Conservation (phyloP, 2,797 vertebrate genomes). For the Coracias cyanogaster region DNA sequence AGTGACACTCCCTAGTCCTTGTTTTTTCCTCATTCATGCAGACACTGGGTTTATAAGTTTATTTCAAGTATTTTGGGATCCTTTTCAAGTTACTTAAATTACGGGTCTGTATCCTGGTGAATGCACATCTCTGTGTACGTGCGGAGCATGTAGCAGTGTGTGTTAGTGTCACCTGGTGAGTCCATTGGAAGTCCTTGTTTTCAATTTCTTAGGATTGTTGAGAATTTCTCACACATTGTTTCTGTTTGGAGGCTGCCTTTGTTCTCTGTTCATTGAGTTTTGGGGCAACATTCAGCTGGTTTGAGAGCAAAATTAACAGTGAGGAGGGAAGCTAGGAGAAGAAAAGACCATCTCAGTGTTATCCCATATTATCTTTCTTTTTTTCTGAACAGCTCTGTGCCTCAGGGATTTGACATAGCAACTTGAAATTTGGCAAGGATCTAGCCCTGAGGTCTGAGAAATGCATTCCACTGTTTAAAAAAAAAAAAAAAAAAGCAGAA, state of each 20-base stretch:
- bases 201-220: background rate
- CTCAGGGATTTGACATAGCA: background rate
- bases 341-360: background rate
- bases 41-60: background rate
- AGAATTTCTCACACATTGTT: background rate
- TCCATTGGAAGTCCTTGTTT: background rate
- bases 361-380: background rate
- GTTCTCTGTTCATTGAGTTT: background rate
- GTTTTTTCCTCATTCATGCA: background rate
- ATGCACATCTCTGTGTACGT: background rate
- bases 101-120: background rate
- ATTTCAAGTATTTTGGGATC: background rate
- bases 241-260: background rate
- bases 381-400: conserved; percentile 18
- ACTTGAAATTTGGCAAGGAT: conserved; percentile 27
- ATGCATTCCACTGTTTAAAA: background rate
- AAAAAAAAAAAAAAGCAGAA: background rate
- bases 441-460: conserved; percentile 23
- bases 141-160: background rate
- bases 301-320: background rate
- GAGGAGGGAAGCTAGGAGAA: background rate
- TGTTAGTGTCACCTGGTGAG: background rate
- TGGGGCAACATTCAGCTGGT: background rate
- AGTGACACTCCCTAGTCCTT: background rate
- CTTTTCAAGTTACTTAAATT: background rate